A percentile compares a stretch with the other conserved stretches of the same genome.
Conservation (phyloP, 2,113 vertebrate species). For the Gambusia affinis region DNA sequence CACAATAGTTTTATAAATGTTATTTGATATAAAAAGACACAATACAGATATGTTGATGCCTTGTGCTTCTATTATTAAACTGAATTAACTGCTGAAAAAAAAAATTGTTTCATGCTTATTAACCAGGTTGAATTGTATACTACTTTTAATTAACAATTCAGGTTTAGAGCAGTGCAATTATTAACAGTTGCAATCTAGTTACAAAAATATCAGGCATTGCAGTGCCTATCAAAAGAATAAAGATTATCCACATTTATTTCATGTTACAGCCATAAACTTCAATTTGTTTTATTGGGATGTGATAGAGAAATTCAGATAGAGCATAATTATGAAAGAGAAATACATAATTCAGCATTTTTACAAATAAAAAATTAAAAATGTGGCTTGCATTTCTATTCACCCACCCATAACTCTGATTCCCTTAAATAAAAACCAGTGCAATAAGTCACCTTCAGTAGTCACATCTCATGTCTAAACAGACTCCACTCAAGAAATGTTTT, state of each 20-base stretch:
- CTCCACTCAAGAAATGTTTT: not conserved
- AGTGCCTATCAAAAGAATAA: not conserved
- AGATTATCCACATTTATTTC: not conserved
- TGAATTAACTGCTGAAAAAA: conserved; percentile 90
- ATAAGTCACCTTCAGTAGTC: not conserved
- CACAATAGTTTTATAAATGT: conserved; percentile 89
- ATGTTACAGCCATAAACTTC: not conserved
- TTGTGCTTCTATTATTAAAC: conserved; percentile 91
- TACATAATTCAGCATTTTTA: not conserved
- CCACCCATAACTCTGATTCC: not conserved
- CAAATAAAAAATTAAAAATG: not conserved
- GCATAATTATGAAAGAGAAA: not conserved
- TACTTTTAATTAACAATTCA: not conserved
- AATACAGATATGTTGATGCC: conserved; percentile 77
- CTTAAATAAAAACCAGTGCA: not conserved
- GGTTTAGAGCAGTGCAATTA: conserved; percentile 2
- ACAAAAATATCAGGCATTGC: not conserved
- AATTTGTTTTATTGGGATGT: not conserved
- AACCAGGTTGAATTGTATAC: conserved; percentile 19
- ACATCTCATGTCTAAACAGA: not conserved
- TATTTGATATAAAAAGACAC: conserved; percentile 77
- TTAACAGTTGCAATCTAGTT: conserved; percentile 4
- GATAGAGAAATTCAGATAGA: not conserved
- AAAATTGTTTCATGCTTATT: conserved; percentile 84
- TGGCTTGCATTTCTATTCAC: not conserved